Conservation (phyloP, 1,140 invertebrate species). For the Hyphantria cunea region DNA sequence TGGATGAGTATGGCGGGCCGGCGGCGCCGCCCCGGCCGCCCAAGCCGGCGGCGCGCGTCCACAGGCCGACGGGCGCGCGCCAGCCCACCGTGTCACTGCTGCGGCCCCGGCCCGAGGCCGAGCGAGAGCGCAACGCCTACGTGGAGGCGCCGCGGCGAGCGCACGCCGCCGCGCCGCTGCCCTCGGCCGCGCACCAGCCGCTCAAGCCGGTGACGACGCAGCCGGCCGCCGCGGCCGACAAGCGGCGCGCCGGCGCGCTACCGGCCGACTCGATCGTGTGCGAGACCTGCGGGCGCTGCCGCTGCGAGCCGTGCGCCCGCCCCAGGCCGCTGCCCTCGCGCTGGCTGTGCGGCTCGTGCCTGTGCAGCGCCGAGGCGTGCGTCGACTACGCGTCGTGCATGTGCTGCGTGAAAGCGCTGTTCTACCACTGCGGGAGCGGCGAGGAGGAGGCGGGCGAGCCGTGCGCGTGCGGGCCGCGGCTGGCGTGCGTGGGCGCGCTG, state of each 20-base stretch:
- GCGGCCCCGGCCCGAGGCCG: slow-evolving; percentile 88
- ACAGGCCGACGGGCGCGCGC: slow-evolving; percentile 82
- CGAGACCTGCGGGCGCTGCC: slow-evolving; percentile 91
- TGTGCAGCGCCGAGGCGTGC: slow-evolving; percentile 92
- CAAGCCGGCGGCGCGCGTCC: slow-evolving; percentile 84
- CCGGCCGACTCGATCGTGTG: slow-evolving; percentile 89
- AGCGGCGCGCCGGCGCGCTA: slow-evolving; percentile 72
- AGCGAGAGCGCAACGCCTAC: slow-evolving; percentile 91
- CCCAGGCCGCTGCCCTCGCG: slow-evolving; percentile 91
- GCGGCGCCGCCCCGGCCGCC: slow-evolving; percentile 84
- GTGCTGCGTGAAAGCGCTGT: slow-evolving; percentile 95
- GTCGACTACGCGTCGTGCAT: slow-evolving; percentile 95
- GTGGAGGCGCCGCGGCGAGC: slow-evolving; percentile 88
- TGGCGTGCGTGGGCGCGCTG: slow-evolving; percentile 92
- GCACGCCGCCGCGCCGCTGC: slow-evolving; percentile 55
- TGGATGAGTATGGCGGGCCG: slow-evolving; percentile 84
- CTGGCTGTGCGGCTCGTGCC: slow-evolving; percentile 94
- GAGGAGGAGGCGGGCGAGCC: slow-evolving; percentile 87
- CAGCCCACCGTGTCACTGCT: slow-evolving; percentile 85
- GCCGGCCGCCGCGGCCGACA: slow-evolving; percentile 66
- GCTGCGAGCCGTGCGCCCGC: slow-evolving; percentile 93
- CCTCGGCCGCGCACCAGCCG: slow-evolving; percentile 53
- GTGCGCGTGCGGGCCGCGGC: slow-evolving; percentile 91
- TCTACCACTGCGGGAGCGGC: slow-evolving; percentile 94
- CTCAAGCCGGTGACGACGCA: slow-evolving; percentile 77